These are phyloP conservation scores for Pammene fasciana DNA, from an alignment of 2,888 invertebrate species.

Conservation along the genomic window DNA sequence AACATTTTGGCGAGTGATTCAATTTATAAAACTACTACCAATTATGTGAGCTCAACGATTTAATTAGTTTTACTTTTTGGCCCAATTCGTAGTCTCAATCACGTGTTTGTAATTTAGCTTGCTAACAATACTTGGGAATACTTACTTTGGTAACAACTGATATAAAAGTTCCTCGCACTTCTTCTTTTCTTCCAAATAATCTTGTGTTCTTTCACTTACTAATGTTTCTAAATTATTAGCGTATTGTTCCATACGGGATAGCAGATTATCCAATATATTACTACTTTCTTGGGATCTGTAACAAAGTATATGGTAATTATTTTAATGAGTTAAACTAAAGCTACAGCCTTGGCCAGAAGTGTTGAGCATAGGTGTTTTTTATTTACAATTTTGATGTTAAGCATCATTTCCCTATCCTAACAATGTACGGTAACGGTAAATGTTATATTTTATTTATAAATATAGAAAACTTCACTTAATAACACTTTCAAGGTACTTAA, in stretches of 20 bases:
- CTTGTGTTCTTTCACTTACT: slow-evolving; percentile 98
- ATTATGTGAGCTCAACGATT: background rate
- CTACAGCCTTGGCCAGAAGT: no score
- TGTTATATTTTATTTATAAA: no score
- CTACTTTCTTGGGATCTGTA: slow-evolving; percentile 94
- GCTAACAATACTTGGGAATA: slow-evolving; percentile 49
- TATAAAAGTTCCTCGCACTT: slow-evolving; percentile 98
- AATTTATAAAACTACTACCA: background rate
- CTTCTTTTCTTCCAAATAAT: slow-evolving; percentile 98
- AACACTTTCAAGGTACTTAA: no score
- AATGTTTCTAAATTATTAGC: slow-evolving; percentile 98
- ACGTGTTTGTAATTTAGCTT: background rate
- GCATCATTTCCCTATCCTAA: no score
- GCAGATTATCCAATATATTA: slow-evolving; percentile 96
- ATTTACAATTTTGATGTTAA: no score
- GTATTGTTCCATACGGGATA: slow-evolving; percentile 99
- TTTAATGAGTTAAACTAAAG: no score
- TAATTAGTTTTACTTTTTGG: background rate
- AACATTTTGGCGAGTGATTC: background rate
- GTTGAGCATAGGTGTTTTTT: no score
- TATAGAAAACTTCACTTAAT: no score
- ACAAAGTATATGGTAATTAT: no score
- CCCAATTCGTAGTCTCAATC: background rate
- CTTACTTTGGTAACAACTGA: slow-evolving; percentile 96
- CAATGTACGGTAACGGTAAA: no score